phyloP scores from a whole-genome alignment of 2,113 vertebrate species.

The Notothenia coriiceps region DNA sequence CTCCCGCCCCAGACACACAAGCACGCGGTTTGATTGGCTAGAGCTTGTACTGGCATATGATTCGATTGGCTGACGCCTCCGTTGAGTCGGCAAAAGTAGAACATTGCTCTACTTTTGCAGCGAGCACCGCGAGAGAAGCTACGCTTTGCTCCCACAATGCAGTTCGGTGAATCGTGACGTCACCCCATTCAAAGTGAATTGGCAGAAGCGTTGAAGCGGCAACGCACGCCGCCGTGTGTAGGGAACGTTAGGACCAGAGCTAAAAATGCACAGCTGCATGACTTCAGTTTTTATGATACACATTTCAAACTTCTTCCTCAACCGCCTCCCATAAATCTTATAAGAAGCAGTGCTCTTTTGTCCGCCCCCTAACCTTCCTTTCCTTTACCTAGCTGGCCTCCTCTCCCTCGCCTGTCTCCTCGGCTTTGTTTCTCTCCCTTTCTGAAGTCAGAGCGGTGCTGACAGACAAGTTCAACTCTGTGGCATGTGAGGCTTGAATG shows the following conservation, averaged over 20 bases:
- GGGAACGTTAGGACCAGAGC: neutral
- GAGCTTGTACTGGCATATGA: too few species aligned
- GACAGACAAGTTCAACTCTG: conserved; percentile 60
- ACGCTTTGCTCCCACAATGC: too few species aligned
- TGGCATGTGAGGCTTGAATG: conserved; percentile 39
- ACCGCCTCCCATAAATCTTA: neutral
- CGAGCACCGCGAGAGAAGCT: too few species aligned
- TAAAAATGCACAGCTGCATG: conserved; percentile 14
- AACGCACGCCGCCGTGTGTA: too few species aligned
- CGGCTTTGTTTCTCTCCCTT: conserved; percentile 11
- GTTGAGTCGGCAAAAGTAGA: too few species aligned
- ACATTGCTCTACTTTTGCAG: too few species aligned
- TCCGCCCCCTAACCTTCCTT: neutral
- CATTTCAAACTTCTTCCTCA: conserved; percentile 10
- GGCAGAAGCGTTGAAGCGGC: too few species aligned
- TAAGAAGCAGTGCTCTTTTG: neutral
- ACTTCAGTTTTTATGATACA: neutral
- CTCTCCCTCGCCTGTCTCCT: conserved; percentile 9
- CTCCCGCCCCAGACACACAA: too few species aligned
- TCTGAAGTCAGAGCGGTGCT: conserved; percentile 53
- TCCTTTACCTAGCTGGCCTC: neutral
- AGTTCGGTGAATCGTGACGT: too few species aligned
- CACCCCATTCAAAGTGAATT: too few species aligned
- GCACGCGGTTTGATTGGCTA: too few species aligned
- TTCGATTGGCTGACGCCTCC: too few species aligned